A percentile compares a stretch with the other conserved stretches of the same genome.
These are phyloP conservation scores for Tetramorium simillimum DNA, from an alignment of 1,140 invertebrate species.

Conservation along the genomic window DNA sequence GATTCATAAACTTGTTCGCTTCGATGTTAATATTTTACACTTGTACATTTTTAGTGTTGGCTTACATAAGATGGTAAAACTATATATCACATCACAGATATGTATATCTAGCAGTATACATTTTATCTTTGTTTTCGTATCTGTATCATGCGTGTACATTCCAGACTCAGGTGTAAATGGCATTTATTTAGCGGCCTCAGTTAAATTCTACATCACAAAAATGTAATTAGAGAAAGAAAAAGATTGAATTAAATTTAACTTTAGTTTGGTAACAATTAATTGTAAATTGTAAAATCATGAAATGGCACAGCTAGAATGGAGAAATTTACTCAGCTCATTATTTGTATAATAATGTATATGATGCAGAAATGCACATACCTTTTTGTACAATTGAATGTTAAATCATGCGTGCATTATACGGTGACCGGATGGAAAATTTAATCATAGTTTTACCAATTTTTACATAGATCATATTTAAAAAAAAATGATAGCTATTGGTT, in stretches of 20 bases:
- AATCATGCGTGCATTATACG: slow-evolving; percentile 14
- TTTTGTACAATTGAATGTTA: slow-evolving; percentile 54
- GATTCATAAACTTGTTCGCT: slow-evolving; percentile 70
- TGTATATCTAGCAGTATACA: slow-evolving; percentile 58
- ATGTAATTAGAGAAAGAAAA: neutral
- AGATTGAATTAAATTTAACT: neutral
- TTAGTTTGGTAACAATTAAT: neutral
- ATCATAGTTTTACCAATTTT: slow-evolving; percentile 23
- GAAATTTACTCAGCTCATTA: slow-evolving; percentile 34
- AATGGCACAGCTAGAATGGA: neutral
- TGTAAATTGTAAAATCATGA: neutral
- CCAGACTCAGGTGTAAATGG: slow-evolving; percentile 69
- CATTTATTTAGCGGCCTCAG: slow-evolving; percentile 64
- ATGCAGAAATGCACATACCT: slow-evolving; percentile 38
- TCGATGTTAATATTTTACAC: slow-evolving; percentile 74
- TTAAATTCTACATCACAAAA: slow-evolving; percentile 24
- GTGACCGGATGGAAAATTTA: slow-evolving; percentile 1
- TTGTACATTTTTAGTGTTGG: slow-evolving; percentile 77
- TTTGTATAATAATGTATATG: slow-evolving; percentile 60
- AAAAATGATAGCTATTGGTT: slow-evolving; percentile 20
- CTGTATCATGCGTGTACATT: slow-evolving; percentile 75
- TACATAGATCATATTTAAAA: neutral
- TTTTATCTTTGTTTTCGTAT: slow-evolving; percentile 48
- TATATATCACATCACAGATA: slow-evolving; percentile 50
- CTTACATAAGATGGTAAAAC: slow-evolving; percentile 53